Evolutionary conservation across 2,797 vertebrate genomes (phyloP), one percentile per base, ranked within the genome.

Genomic region (Yasuhikotakia modesta): DNA sequence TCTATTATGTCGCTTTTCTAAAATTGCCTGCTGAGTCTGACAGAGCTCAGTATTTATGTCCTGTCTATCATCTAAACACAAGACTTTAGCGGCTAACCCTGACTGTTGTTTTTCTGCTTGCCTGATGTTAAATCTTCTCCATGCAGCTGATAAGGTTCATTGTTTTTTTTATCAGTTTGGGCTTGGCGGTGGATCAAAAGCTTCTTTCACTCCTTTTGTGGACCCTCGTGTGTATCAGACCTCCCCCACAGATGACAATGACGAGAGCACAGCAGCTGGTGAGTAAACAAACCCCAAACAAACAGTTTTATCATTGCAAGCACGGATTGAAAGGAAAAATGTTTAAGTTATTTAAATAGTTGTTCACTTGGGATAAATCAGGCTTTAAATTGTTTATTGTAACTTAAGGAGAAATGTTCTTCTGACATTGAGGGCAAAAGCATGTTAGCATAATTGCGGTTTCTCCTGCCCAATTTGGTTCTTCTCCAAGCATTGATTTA

Each of bases 141-240:
- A 64, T 73, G 61, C 14, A 39, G 61, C 24, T 79, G n/a, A 67
- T 73, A 19, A 57, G 50, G 61, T 57, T 32, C 14, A 35, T 57
- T 80, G 16, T 53, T 60, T 17, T 57, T n/a, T 27, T 48, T 53
- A 43, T 61, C 88, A 98, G 97, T 97, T 96, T 46, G 95, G 96
- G 30, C 86, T 96, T 87, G 94, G 95, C 69, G 91, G 92, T 30
- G 96, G 94, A 81, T 96, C 95, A 78, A 96, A 98, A 92, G 90
- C 96, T 10, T 97, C 97, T 81, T 98, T 98, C 87, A 95, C 95
- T 4, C 96, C 96, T 1, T 98, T 98, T 65, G 96, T 96, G 82
- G 96, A 98, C 86, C 95, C 97, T 16, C 94, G 94, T 77, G 95
- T 97, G 46, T 98, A 96, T 89, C 97, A 97, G 84, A 97, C 96